phyloP scores from a whole-genome alignment of 2,888 invertebrate genomes.

The Melipona bicolor region DNA sequence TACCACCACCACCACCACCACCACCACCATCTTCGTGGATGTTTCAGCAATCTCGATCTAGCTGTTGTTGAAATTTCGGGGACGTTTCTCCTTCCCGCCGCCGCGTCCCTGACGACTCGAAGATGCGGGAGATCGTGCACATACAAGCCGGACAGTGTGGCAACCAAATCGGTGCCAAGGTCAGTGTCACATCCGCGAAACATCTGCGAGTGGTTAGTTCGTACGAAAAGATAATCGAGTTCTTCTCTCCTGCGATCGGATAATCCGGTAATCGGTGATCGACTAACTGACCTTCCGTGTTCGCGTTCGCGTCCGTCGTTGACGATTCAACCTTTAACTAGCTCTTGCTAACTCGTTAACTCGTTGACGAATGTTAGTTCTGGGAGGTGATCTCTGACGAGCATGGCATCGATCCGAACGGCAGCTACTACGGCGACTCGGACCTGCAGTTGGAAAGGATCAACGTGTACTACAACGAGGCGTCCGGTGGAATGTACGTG shows the following conservation, averaged over 20 bases:
- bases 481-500: constrained; percentile 87
- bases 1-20: background rate
- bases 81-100: background rate
- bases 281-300: background rate
- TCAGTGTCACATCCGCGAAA: constrained; percentile 78
- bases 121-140: constrained; percentile 93
- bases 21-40: background rate
- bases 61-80: background rate
- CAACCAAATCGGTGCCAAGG: constrained; percentile 93
- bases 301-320: background rate
- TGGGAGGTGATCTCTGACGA: constrained; percentile 94
- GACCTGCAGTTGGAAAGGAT: constrained; percentile 87
- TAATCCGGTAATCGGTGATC: background rate
- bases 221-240: background rate
- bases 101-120: constrained; percentile 59
- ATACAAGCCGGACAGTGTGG: constrained; percentile 95
- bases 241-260: background rate
- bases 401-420: constrained; percentile 87
- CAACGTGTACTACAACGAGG: constrained; percentile 87
- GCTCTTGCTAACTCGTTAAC: background rate
- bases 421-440: constrained; percentile 86
- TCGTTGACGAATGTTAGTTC: constrained; percentile 85
- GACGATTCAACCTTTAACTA: background rate
- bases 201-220: background rate
- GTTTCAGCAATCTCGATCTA: background rate